Base-by-base conservation (phyloP, 2,888 invertebrate genomes). In the Cosmorhoe ocellata region DNA sequence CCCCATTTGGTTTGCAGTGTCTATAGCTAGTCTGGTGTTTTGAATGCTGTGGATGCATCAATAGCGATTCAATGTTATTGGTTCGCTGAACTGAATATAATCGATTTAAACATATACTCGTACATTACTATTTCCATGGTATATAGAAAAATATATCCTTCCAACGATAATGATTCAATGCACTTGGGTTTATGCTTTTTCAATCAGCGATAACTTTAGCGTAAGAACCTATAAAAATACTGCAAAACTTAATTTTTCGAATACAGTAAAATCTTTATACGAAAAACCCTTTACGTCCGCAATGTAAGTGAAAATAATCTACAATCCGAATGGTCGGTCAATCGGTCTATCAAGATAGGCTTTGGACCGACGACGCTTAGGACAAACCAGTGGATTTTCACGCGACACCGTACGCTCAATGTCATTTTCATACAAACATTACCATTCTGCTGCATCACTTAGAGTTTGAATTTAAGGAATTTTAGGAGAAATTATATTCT, bases 271-370 rank as follows among this genome's bases (percentile, higher is more conserved):
- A 34, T 28, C 18, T 33, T 33, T 34, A 40, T 30, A 27, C 27
- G 8, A 30, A 22, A 28, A 37, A 42, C 31, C 42, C 42, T 38
- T 51, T 46, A 36, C 27, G 27, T 32, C 39, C 30, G 31, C 24
- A 12, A 28, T 34, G 36, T 39, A 51, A 57, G 51, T 51, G 56
- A 56, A 56, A 28, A 41, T 47, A 31, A 45, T 43, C 43, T 40
- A 27, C 30, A 26, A 51, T 53, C 53, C 30, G 27, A 47, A 49
- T 14, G 39, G 43, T 24, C 49, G 39, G 43, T 24, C 49, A 13
- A 37, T 47, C 49, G 50, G 49, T 50, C 53, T 51, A 50, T 52
- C 39, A 43, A 44, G 47, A 51, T 53, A 42, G n/a, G n/a, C n/a
- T 51, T 48, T 33, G 44, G n/a, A n/a, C n/a, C n/a, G n/a, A n/a